Conservation (phyloP, 2,113 vertebrate species). For the Mionectes macconnelli region DNA sequence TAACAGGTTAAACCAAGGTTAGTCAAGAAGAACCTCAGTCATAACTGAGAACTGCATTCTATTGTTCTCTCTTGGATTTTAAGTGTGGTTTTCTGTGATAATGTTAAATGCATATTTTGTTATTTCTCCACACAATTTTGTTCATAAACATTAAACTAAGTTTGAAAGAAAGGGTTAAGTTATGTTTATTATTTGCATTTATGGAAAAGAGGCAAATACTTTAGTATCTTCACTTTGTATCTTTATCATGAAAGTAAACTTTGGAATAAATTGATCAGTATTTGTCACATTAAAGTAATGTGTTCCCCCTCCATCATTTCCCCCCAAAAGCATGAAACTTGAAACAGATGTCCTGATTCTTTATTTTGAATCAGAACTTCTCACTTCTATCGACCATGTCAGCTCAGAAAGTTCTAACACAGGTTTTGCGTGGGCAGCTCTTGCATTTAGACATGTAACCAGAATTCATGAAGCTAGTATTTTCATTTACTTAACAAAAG, state of each 20-base stretch:
- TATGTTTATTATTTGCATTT: background rate
- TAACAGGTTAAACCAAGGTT: background rate
- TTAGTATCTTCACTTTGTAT: background rate
- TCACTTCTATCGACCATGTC: conserved; percentile 55
- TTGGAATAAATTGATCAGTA: conserved; percentile 24
- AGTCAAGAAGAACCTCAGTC: background rate
- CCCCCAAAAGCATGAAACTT: background rate
- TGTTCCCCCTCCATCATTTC: background rate
- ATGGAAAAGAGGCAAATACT: background rate
- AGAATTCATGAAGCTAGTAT: conserved; percentile 48
- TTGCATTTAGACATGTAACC: conserved; percentile 47
- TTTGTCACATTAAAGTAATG: conserved; percentile 24
- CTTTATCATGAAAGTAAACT: background rate
- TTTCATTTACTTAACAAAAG: conserved; percentile 68
- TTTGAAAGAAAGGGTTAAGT: background rate
- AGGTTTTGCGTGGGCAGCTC: conserved; percentile 57
- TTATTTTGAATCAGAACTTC: conserved; percentile 66
- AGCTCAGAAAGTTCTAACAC: conserved; percentile 53
- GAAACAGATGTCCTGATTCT: conserved; percentile 62
- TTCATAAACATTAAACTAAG: background rate
- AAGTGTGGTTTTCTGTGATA: background rate
- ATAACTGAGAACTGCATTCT: background rate
- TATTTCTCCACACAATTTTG: background rate
- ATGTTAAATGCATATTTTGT: background rate
- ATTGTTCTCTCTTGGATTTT: background rate